phyloP scores from a whole-genome alignment of 1,140 invertebrate genomes.

The Hormaphis cornu region DNA sequence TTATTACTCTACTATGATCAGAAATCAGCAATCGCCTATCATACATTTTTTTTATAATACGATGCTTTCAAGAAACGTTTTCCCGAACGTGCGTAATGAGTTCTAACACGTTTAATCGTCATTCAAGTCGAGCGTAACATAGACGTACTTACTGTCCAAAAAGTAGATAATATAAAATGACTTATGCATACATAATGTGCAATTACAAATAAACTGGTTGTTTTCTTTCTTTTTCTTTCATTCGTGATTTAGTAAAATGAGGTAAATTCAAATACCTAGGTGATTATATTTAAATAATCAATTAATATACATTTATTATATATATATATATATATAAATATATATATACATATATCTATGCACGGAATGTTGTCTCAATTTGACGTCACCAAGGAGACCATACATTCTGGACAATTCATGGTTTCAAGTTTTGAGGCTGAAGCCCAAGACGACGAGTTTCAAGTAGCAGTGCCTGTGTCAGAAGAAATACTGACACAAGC shows the following conservation, averaged over 20 bases:
- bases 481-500: slow-evolving; percentile 49
- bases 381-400: slow-evolving; percentile 53
- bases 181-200: neutral
- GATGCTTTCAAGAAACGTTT: slow-evolving; percentile 3
- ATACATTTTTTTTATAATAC: neutral
- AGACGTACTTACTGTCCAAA: neutral
- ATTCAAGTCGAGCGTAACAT: neutral
- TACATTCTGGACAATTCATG: slow-evolving; percentile 98
- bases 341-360: neutral
- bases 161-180: neutral
- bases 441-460: slow-evolving; percentile 78
- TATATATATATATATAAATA: neutral
- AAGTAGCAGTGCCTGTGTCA: slow-evolving; percentile 63
- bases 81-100: slow-evolving; percentile 6
- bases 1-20: no score
- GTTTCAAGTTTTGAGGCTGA: slow-evolving; percentile 91
- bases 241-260: no score
- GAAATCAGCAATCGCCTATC: neutral
- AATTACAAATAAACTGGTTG: neutral
- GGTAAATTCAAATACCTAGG: no score
- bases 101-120: slow-evolving; percentile 12
- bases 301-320: neutral
- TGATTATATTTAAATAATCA: neutral
- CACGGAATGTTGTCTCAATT: neutral
- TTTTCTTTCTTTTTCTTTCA: neutral